These are phyloP conservation scores for Sarcophaga bullata DNA, from an alignment of 1,140 invertebrate genomes.

Conservation along the genomic window DNA sequence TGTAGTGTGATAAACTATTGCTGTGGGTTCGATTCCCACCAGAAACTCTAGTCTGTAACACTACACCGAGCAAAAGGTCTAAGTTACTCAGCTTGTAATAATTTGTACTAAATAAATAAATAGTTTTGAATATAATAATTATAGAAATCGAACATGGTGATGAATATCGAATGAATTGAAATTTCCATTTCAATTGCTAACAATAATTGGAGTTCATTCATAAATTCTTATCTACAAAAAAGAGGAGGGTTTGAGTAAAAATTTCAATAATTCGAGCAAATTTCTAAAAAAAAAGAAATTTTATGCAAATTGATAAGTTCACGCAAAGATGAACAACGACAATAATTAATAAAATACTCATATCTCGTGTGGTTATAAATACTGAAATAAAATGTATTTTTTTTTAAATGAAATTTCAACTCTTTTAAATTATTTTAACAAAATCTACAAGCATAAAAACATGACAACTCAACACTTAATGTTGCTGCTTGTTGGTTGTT, in stretches of 20 bases:
- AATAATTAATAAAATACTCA: neutral
- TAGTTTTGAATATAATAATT: too few relatives aligned
- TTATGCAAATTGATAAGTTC: too few relatives aligned
- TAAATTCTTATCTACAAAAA: neutral
- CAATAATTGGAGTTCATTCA: neutral
- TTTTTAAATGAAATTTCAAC: neutral
- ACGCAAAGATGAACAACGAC: too few relatives aligned
- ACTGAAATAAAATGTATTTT: neutral
- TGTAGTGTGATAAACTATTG: too few relatives aligned
- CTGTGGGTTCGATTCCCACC: too few relatives aligned
- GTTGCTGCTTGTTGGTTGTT: neutral
- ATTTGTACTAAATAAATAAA: too few relatives aligned
- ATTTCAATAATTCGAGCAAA: neutral
- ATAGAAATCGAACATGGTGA: too few relatives aligned
- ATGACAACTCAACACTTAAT: constrained; percentile 1
- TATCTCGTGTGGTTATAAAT: neutral
- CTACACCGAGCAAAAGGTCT: too few relatives aligned
- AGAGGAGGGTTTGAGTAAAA: too few relatives aligned
- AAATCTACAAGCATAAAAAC: neutral
- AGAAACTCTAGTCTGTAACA: too few relatives aligned
- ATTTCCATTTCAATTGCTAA: constrained; percentile 1
- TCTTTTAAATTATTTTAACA: constrained; percentile 6
- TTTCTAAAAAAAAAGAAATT: neutral
- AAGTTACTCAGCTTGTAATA: too few relatives aligned
- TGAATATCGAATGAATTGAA: neutral